Evolutionary conservation across 2,888 invertebrate species (phyloP), one percentile per base, ranked within the genome.

Genomic region (Drosophila pseudotakahashii): DNA sequence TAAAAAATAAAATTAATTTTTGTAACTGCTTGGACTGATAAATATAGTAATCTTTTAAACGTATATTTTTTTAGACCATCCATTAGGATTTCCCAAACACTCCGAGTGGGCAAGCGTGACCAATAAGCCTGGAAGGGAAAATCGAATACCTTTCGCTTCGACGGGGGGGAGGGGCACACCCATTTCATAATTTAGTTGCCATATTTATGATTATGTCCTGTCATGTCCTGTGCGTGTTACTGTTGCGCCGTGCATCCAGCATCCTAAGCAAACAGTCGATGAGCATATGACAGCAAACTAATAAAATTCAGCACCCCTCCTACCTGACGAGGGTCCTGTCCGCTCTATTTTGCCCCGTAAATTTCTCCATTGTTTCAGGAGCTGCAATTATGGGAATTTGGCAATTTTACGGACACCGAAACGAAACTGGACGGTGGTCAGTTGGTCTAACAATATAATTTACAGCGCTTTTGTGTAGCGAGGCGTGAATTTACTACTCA

Each of bases 391-490:
- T 68, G 68, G 52, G 55, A 59, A 64, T 60, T 54, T 39, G 62
- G 52, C 75, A 68, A 61, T 73, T 72, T 72, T 39, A 51, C 63
- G 51, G 45, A 32, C 47, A 39, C 36, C 39, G 16, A 42, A 41
- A 36, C 44, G 16, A 41, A 37, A 19, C 60, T 62, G 77, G 50
- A 32, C 74, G 19, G 50, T 70, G 87, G 76, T 68, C 81, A 68
- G 61, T 41, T 14, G 14, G 30, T 36, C 62, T 85, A 85, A 85
- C 79, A 77, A 76, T 76, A 81, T 85, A 85, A 85, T 88, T 85
- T 85, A 85, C 89, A 79, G 75, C 72, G 87, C 85, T 88, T 85
- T 85, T 85, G 85, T 87, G 84, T 79, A 88, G 85, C 87, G 85
- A 85, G 85, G 85, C 85, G 85, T 85, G 85, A 86, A 85, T 88